Evolutionary conservation across 1,140 invertebrate genomes (phyloP), one percentile per base, ranked within the genome.

Genomic region (Oncopodura yosiiana): DNA sequence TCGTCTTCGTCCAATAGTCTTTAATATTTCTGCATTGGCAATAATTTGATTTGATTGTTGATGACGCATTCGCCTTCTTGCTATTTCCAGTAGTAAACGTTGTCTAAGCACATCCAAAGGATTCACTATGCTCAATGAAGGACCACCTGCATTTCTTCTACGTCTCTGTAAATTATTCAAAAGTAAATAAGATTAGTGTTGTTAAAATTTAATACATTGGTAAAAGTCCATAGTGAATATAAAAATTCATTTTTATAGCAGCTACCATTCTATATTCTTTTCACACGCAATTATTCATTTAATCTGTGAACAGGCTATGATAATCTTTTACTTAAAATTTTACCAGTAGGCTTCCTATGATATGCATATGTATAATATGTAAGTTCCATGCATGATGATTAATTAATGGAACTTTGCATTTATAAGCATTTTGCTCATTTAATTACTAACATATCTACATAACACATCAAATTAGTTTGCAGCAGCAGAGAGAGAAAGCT

Each of bases 41-140:
- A 60, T 59, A 42, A 69, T 69, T 34, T 66, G 67, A 41, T 67
- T 50, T 38, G 67, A 59, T 49, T 53, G 61, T 41, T 66, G 58
- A 27, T 61, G 53, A 14, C 56, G 55, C 48, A 66, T 65, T 37
- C 53, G 29, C 32, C 66, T 53, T 29, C 65, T 34, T 0, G 67
- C 67, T 30, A 66, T 53, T 53, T 69, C 67, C 21, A 68, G 37
- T 19, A 67, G 51, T 19, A 69, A 49, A 39, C 66, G 58, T 42
- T 69, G 64, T 36, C 67, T 53, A 1, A 69, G 50, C 5, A 69
- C 64, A 37, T 67, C 65, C 56, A 68, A 34, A 30, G 67, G 65
- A 44, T 63, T 68, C 19, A 67, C 66, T 11, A 69, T 66, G 5
- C 66, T 68, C 32, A 69, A 48, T 29, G 65, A 65, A 16, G 67